Base-by-base conservation (phyloP, 2,888 invertebrate genomes). In the Melieria crassipennis region DNA sequence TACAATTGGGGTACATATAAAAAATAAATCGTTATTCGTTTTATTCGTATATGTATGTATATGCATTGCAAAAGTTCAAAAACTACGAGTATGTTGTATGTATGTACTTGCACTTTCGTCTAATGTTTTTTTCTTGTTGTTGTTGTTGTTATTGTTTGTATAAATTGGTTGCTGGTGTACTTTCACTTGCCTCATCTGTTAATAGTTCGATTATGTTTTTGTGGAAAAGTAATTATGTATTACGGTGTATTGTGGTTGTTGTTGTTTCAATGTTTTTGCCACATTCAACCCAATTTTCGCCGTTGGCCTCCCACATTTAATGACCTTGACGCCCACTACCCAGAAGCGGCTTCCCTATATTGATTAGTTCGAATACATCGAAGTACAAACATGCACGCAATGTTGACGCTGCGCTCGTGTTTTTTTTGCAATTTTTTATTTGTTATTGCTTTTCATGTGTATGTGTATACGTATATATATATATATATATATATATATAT, bases 1-100 rank as follows among this genome's bases (percentile, higher is more conserved):
- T 30, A 30, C 30, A 30, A 30, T 30, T 30, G 30, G 30, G 30
- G 3, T 30, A 30, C 30, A 30, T 30, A 30, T 30, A 30, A 30
- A 30, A 30, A 30, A 30, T 30, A 30, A 30, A 30, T 30, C 30
- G 30, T 30, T 65, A 58, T 69, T 67, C 74, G 72, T 74, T 69
- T 73, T 7, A 69, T 30, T 30, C 30, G 7, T 10, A 58, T 43
- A 43, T 58, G 30, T 30, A 46, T 52, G 42, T 46, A 30, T 63
- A 52, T 69, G 43, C 7, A 48, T 55, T 65, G 57, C 45, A 61
- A 61, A 45, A 43, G 61, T 30, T 62, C 47, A 16, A 62, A 62
- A 61, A 62, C 47, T 62, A 47, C 47, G 30, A 45, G 9, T 47
- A 10, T 5, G 55, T 6, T 55, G 16, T 55, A 55, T 55, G 13